Percentiles rank a stretch among this genome's conserved stretches.
Evolutionary conservation across 2,113 vertebrate species (phyloP).

Genomic region (Prionailurus bengalensis): DNA sequence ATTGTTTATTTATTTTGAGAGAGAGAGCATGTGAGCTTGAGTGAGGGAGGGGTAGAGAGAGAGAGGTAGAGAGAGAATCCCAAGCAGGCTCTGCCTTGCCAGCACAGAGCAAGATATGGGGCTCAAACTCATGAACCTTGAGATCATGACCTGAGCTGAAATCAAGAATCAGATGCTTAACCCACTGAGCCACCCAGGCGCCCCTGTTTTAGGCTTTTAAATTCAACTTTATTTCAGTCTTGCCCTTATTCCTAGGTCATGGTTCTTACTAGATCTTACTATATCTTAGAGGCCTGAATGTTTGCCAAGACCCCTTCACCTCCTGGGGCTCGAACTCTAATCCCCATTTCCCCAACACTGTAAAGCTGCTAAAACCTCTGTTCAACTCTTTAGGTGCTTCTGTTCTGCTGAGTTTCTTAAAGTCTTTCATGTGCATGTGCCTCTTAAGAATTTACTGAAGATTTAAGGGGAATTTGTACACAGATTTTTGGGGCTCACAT

Average conservation of each 20-base stretch:
- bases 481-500: not conserved
- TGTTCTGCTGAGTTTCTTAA: not conserved
- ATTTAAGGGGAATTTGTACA: not conserved
- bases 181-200: too few species aligned
- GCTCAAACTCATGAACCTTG: too few species aligned
- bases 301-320: not conserved
- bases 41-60: too few species aligned
- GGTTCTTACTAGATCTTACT: not conserved
- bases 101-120: too few species aligned
- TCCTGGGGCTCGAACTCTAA: not conserved
- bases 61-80: too few species aligned
- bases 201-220: slow-evolving; percentile 8
- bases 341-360: not conserved
- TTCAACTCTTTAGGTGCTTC: not conserved
- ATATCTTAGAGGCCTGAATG: not conserved
- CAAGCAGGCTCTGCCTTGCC: too few species aligned
- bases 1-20: too few species aligned
- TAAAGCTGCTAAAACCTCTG: slow-evolving; percentile 11
- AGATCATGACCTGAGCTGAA: too few species aligned
- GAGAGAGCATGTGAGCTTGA: too few species aligned
- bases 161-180: too few species aligned
- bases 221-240: slow-evolving; percentile 17
- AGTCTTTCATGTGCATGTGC: not conserved
- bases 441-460: not conserved
- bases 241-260: not conserved